Conservation (phyloP, 30 jellyfish, hydroid and myxozoan genomes). For the Aurelia coerulea region DNA sequence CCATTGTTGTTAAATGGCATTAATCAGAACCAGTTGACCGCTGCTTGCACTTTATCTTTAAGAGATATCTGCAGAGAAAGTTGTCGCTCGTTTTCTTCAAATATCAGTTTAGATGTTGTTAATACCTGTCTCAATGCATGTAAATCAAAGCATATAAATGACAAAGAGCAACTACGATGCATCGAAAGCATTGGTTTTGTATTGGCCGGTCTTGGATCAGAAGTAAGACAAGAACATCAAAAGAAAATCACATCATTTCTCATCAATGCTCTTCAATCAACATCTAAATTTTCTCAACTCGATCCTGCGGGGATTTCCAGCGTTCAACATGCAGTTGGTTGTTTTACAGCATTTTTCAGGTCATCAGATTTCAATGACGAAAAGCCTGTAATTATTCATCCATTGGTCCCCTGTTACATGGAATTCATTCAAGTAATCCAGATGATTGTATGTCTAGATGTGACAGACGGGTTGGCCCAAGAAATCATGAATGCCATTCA, state of each 20-base stretch:
- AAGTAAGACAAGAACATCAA: constrained; percentile 48
- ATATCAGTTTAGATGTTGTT: constrained; percentile 40
- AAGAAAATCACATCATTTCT: constrained; percentile 52
- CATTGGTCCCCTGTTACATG: constrained; percentile 43
- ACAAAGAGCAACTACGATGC: constrained; percentile 61
- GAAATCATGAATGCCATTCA: constrained; percentile 64
- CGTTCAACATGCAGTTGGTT: constrained; percentile 62
- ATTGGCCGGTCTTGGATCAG: constrained; percentile 55
- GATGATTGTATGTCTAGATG: constrained; percentile 2
- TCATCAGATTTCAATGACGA: constrained; percentile 75
- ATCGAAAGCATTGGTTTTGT: constrained; percentile 84
- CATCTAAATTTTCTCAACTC: constrained; percentile 41
- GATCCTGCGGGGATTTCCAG: constrained; percentile 52
- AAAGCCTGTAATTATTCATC: constrained; percentile 33
- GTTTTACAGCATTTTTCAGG: constrained; percentile 75
- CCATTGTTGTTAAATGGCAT: constrained; percentile 83
- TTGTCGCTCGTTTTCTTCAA: constrained; percentile 48
- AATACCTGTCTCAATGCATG: constrained; percentile 59
- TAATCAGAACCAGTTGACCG: constrained; percentile 36
- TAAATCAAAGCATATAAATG: constrained; percentile 13
- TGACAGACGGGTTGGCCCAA: constrained; percentile 44
- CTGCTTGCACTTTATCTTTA: constrained; percentile 80
- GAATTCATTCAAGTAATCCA: constrained; percentile 42
- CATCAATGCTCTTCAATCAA: constrained; percentile 31
- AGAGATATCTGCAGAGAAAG: constrained; percentile 90